phyloP scores from a whole-genome alignment of 2,113 vertebrate species.

The Acrocephalus arundinaceus region DNA sequence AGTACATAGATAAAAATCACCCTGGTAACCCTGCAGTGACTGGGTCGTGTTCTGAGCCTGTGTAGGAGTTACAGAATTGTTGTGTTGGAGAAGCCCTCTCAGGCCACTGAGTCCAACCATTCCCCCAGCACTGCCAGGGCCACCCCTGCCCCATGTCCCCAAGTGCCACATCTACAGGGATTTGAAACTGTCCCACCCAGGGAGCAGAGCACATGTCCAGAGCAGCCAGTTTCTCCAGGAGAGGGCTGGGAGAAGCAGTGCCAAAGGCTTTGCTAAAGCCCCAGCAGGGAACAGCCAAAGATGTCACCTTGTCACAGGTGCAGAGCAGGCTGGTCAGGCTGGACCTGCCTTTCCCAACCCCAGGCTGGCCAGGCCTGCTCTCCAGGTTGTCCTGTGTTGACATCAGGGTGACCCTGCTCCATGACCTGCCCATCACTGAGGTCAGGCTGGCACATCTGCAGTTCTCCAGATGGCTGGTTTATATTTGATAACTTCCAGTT shows the following conservation, averaged over 20 bases:
- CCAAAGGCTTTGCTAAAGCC: background rate
- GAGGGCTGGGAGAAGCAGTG: background rate
- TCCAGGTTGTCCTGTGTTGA: background rate
- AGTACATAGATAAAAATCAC: background rate
- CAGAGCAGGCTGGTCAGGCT: background rate
- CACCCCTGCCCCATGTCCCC: background rate
- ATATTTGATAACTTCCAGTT: background rate
- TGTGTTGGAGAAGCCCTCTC: background rate
- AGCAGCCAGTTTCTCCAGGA: background rate
- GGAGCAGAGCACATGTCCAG: too few relatives aligned
- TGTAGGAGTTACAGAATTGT: background rate
- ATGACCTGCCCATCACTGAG: background rate
- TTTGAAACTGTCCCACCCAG: background rate
- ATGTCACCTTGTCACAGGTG: background rate
- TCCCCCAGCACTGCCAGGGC: background rate
- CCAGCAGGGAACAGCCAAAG: background rate
- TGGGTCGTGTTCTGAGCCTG: fast-evolving
- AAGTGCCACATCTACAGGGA: background rate
- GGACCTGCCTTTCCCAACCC: background rate
- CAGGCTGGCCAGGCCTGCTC: background rate
- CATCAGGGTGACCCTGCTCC: background rate
- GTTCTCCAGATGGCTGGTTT: background rate
- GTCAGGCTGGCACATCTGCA: background rate
- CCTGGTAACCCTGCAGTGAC: background rate
- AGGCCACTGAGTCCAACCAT: background rate